These are phyloP conservation scores for Melanostoma scalare DNA, from an alignment of 2,888 invertebrate genomes.

Conservation along the genomic window DNA sequence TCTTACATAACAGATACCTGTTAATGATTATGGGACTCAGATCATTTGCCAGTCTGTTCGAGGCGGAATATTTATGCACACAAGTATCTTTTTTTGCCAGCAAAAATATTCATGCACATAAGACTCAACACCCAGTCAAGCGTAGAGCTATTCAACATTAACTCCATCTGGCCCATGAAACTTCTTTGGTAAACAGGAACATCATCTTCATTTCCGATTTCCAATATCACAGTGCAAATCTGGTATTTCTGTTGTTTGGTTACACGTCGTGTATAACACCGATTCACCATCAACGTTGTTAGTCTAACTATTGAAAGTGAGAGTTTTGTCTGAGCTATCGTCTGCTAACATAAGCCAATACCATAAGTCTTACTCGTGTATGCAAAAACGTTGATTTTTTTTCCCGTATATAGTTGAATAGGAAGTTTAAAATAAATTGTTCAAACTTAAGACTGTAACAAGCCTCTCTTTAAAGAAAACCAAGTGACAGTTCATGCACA, in stretches of 20 bases:
- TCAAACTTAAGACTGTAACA: background rate
- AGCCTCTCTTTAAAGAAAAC: background rate
- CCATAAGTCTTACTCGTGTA: background rate
- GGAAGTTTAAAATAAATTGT: constrained; percentile 38
- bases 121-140: constrained; percentile 15
- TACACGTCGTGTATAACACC: constrained; percentile 19
- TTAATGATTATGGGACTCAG: constrained; percentile 36
- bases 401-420: background rate
- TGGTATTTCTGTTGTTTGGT: constrained; percentile 36
- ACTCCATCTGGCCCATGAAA: constrained; percentile 26
- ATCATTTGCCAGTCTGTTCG: constrained; percentile 22
- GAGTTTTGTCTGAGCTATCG: constrained; percentile 45
- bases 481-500: constrained; percentile 1
- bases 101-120: constrained; percentile 40
- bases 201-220: constrained; percentile 50
- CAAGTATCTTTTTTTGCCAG: background rate
- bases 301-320: constrained; percentile 50
- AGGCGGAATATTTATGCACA: constrained; percentile 3
- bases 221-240: constrained; percentile 39
- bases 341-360: constrained; percentile 19
- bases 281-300: constrained; percentile 18
- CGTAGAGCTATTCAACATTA: constrained; percentile 12
- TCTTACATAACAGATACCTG: constrained; percentile 57
- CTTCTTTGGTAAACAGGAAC: constrained; percentile 27
- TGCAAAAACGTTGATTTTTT: background rate